Evolutionary conservation across 1,140 invertebrate genomes (phyloP), one percentile per base, ranked within the genome.

Genomic region (Anoplophora glabripennis): DNA sequence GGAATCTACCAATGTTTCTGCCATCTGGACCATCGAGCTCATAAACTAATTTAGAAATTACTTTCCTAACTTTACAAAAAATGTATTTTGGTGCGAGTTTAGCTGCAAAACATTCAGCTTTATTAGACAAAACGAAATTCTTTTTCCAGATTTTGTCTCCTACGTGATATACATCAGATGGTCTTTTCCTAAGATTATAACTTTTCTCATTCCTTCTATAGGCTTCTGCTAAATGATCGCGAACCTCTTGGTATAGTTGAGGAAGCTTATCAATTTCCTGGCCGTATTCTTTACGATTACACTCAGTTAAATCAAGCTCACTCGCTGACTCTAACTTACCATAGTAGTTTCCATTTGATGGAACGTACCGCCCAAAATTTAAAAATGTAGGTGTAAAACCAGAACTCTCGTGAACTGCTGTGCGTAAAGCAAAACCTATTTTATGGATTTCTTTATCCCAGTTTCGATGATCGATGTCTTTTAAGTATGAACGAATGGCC

Each of bases 381-480:
- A 55, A 33, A 36, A 55, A 55, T 8, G 18, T 21, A 1, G 53
- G 53, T 15, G 53, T 38, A 34, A 14, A 44, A 14, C 53, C 53
- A 7, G 53, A 45, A 7, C 42, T 42, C 15, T 55, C 53, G 15
- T 55, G 53, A 45, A 36, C 45, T 11, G 53, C 40, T 4, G 53
- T 35, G 17, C 45, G 42, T 15, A 55, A 15, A 17, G 53, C 53
- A 14, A 34, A 35, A 4, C 12, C n/a, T 10, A 55, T 55, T 35
- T 55, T 44, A 8, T 33, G 17, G 8, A 55, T 8, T 34, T 55
- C 34, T 40, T 33, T 33, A 38, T 55, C 53, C 41, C 53, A 55
- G 7, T 55, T 37, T 1, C 8, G 28, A 38, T 55, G 53, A 45
- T 55, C 18, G 9, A 10, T 11, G 21, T 28, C 21, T 3, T 28